Conservation (phyloP, 64 coral and sea anemone species). For the Porites australiensis region DNA sequence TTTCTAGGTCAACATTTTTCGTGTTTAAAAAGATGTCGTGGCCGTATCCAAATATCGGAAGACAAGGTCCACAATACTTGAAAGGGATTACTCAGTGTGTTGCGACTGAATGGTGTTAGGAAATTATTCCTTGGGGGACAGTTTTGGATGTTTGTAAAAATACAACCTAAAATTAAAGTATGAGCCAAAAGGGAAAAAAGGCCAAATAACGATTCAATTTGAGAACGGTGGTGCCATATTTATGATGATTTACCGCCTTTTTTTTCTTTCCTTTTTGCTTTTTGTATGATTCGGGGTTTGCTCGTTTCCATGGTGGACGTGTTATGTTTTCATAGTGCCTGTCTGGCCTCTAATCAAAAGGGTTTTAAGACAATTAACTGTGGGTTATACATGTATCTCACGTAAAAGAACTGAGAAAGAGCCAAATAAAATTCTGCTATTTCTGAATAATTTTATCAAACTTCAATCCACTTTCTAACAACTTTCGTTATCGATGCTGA, state of each 20-base stretch:
- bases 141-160: not conserved
- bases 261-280: not conserved
- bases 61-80: conserved; percentile 30
- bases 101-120: not conserved
- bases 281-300: not conserved
- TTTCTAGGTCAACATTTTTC: not conserved
- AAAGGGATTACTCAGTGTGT: conserved; percentile 4
- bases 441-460: too few relatives aligned
- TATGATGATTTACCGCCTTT: not conserved
- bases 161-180: not conserved
- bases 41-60: not conserved
- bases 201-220: too few relatives aligned
- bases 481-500: too few relatives aligned
- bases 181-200: not conserved
- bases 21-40: not conserved
- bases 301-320: not conserved
- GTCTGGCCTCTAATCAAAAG: too few relatives aligned
- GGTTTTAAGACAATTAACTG: too few relatives aligned
- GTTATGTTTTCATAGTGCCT: too few relatives aligned
- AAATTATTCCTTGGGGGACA: conserved; percentile 58
- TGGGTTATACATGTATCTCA: too few relatives aligned
- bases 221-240: too few relatives aligned
- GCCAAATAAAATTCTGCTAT: too few relatives aligned
- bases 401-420: too few relatives aligned
- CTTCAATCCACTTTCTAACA: too few relatives aligned